A percentile compares a stretch with the other conserved stretches of the same genome.
Evolutionary conservation across 2,888 invertebrate species (phyloP).

Genomic region (Lamproptera curius): DNA sequence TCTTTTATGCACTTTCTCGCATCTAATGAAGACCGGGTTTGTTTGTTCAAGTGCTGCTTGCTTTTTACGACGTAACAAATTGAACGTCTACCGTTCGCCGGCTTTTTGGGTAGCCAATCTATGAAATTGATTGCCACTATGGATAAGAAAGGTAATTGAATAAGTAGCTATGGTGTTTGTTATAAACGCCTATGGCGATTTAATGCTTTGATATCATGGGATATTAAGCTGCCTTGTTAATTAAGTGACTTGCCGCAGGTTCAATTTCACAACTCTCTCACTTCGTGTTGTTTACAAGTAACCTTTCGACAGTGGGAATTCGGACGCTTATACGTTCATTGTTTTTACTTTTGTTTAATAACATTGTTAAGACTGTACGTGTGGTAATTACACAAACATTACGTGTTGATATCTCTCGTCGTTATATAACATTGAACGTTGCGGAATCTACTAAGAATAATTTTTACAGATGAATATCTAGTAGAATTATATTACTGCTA

Average conservation of each 20-base stretch:
- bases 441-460: too few species aligned
- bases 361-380: slow-evolving; percentile 1
- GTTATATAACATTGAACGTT: not conserved
- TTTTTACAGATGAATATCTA: too few species aligned
- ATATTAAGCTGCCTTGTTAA: slow-evolving; percentile 3
- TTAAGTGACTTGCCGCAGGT: not conserved
- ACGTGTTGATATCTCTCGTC: not conserved
- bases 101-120: slow-evolving; percentile 23
- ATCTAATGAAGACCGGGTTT: slow-evolving; percentile 42
- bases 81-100: slow-evolving; percentile 2
- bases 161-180: not conserved
- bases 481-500: too few species aligned
- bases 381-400: slow-evolving; percentile 1
- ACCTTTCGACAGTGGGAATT: slow-evolving; percentile 10
- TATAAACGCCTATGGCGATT: too few species aligned
- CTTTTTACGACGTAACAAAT: slow-evolving; percentile 26
- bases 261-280: not conserved
- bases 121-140: slow-evolving; percentile 19
- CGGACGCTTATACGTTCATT: slow-evolving; percentile 1
- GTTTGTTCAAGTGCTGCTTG: slow-evolving; percentile 29
- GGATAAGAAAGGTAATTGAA: slow-evolving; percentile 9
- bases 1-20: slow-evolving; percentile 48
- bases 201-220: too few species aligned
- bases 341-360: slow-evolving; percentile 14
- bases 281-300: slow-evolving; percentile 8